Evolutionary conservation across 2,888 invertebrate species (phyloP), one percentile per base, ranked within the genome.

Genomic region (Xanthostigma xanthostigma): DNA sequence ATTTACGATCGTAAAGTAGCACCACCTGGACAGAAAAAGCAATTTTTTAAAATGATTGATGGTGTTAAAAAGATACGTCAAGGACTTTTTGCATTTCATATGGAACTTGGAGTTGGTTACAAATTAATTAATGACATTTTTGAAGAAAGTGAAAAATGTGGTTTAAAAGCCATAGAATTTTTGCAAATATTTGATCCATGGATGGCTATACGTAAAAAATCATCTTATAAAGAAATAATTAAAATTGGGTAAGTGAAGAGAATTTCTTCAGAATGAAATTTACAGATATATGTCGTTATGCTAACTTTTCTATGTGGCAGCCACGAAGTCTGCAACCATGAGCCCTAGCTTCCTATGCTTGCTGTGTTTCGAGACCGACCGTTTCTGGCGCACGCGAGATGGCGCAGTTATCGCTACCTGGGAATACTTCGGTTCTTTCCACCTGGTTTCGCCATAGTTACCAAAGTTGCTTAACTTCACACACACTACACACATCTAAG

Each of bases 91-190:
- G 81, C 79, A 2, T 81, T 82, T 55, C 79, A 83, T 59, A 77
- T 77, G 62, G 83, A 83, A 61, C 67, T 73, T 1, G 75, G 78
- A 1, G 72, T 76, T 0, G 78, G 78, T 0, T 83, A 82, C 60
- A 77, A 81, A 59, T 66, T 81, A 34, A 75, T 83, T 1, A 74
- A 75, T 13, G 78, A 79, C 60, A 78, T 74, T 47, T 84, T 78
- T 58, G 66, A 70, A 13, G 84, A 84, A 60, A 74, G 74, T 11
- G 79, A 84, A 62, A 84, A 84, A 60, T 84, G 84, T 59, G 78
- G 78, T 0, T 63, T 84, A 17, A 74, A 75, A 49, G 82, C 81
- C 59, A 73, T 78, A 0, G 69, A 70, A 53, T 75, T 70, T 55
- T 67, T 74, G 36, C 73, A 73, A 53, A 67, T 72, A 48, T 68